Conservation (phyloP, 2,888 invertebrate genomes). For the Hyalella azteca region DNA sequence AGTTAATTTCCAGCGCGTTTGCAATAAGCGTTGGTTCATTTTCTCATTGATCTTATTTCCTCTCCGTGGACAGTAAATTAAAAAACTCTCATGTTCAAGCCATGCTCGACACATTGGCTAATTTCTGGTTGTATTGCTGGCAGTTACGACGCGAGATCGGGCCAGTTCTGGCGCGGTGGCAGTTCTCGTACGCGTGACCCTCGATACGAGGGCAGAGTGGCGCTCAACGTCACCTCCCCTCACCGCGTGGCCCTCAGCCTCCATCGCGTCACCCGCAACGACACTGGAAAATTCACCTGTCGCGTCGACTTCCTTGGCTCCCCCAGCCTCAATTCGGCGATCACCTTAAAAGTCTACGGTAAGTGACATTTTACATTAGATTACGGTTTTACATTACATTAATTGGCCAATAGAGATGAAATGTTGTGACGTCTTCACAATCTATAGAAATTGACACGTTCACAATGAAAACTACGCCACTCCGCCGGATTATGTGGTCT, state of each 20-base stretch:
- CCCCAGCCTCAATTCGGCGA: conserved; percentile 48
- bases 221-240: conserved; percentile 46
- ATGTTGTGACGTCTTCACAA: too few species aligned
- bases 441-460: too few species aligned
- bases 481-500: conserved; percentile 46
- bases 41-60: too few species aligned
- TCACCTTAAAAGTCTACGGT: conserved; percentile 52
- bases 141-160: conserved; percentile 50
- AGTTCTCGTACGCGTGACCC: conserved; percentile 45
- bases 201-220: conserved; percentile 47
- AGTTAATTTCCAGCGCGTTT: too few species aligned
- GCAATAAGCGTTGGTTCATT: too few species aligned
- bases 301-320: conserved; percentile 54
- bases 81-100: too few species aligned
- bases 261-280: conserved; percentile 41
- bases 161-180: conserved; percentile 48
- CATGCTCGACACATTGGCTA: too few species aligned
- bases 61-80: too few species aligned
- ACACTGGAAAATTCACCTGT: conserved; percentile 51
- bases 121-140: background rate
- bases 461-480: too few species aligned
- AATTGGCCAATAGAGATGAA: too few species aligned
- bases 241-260: conserved; percentile 48
- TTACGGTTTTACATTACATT: too few species aligned
- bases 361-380: too few species aligned